Evolutionary conservation across 2,113 vertebrate genomes (phyloP).

Genomic region (Elachura formosa): DNA sequence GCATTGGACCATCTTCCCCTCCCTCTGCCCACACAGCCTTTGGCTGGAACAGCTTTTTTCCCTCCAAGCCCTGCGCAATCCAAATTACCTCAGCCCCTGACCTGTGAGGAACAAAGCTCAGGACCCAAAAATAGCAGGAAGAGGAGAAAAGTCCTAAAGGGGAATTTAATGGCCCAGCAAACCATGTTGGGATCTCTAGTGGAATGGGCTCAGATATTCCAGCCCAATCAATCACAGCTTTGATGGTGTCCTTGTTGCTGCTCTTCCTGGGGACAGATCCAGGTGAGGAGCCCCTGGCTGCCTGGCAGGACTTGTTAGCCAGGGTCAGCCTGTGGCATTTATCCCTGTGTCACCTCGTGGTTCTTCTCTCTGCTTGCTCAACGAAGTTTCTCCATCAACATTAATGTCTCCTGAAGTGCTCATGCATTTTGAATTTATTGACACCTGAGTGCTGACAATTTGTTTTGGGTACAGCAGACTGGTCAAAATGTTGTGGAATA

Average conservation of each 20-base stretch:
- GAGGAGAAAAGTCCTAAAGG: not conserved
- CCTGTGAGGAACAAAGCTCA: not conserved
- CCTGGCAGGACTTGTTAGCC: not conserved
- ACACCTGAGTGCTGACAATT: not conserved
- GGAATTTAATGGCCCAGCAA: not conserved
- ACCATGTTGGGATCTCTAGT: not conserved
- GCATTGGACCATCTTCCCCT: not conserved
- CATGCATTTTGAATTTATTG: not conserved
- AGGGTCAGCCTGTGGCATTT: not conserved
- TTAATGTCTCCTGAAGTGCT: not conserved
- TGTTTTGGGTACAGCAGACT: not conserved
- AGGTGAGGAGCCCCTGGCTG: not conserved
- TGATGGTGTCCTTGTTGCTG: not conserved
- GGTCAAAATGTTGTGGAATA: not conserved
- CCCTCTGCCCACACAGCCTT: not conserved
- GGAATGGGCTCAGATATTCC: not conserved
- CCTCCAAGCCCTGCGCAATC: not conserved
- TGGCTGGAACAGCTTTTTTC: not conserved
- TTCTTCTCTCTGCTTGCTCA: not conserved
- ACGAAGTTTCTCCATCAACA: not conserved
- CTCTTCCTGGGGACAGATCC: not conserved
- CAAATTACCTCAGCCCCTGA: not conserved
- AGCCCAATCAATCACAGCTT: not conserved
- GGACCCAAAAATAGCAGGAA: not conserved
- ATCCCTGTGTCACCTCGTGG: rapidly evolving